Evolutionary conservation across 2,113 vertebrate genomes (phyloP).

Genomic region (Gavialis gangeticus): DNA sequence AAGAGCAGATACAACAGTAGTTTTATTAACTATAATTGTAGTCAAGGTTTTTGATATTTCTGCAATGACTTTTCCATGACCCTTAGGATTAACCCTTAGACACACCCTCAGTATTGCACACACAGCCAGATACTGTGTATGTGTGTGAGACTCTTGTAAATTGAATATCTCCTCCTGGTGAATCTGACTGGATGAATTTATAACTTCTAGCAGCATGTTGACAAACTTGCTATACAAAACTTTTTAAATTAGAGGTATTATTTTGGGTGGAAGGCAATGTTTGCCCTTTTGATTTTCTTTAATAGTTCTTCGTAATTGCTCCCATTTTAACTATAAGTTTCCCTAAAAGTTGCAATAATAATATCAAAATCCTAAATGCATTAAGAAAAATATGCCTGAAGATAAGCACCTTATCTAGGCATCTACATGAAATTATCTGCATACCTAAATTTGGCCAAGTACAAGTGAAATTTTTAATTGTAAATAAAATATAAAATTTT

Average conservation of each 20-base stretch:
- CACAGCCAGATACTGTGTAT: rapidly evolving
- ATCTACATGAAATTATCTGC: not conserved
- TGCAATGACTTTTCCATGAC: not conserved
- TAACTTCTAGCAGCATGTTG: not conserved
- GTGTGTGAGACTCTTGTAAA: not conserved
- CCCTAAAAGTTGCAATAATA: not conserved
- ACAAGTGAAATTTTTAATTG: no score
- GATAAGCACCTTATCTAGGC: not conserved
- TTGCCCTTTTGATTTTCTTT: not conserved
- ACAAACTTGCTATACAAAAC: not conserved
- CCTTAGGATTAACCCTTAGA: not conserved
- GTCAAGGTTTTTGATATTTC: not conserved
- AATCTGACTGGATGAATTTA: not conserved
- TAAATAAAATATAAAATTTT: no score
- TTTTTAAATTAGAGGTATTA: not conserved
- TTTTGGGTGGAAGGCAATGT: not conserved
- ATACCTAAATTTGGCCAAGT: not conserved
- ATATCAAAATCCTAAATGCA: not conserved
- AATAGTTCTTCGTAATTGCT: not conserved
- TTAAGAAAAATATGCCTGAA: not conserved
- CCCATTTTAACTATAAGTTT: not conserved
- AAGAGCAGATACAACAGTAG: not conserved
- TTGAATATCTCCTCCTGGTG: not conserved
- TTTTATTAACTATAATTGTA: not conserved
- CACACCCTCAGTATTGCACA: not conserved